Base-by-base conservation (phyloP, 2,797 vertebrate species). In the Gephyroberyx darwinii region DNA sequence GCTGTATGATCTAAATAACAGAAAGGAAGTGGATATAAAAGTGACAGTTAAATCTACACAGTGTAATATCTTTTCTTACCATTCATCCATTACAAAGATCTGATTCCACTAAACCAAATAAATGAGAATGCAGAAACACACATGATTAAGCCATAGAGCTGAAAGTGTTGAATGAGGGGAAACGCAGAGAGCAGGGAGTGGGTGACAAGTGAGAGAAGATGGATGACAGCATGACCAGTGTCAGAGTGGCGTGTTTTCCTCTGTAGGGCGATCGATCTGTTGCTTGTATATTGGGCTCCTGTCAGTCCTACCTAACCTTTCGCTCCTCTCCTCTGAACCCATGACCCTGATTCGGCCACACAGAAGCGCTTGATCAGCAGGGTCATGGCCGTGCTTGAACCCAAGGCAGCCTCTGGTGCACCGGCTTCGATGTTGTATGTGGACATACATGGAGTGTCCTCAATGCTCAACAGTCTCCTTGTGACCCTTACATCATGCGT, bases 341-440 rank as follows among this genome's bases (percentile, higher is more conserved):
- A 26, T 76, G 89, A 89, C 88, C 88, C 62, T 0, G 41, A 14
- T 51, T 77, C 79, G 88, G 80, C 91, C 91, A 91, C 90, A 91
- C 86, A 89, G 85, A 86, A 93, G 79, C 19, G 31, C 74, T 58
- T 56, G 55, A 69, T 90, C 86, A 90, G 86, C 84, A 75, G 88
- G 81, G 85, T 89, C 86, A 85, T 41, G 79, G 77, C 78, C 3
- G 17, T 56, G 10, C 64, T 85, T 84, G 71, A 81, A 78, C 82
- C 81, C 26, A 33, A 35, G 22, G 37, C 48, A 9, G 19, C 54
- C 69, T 72, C 67, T 65, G 8, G 37, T 13, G 43, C 64, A 67
- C 17, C 3, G 1, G 17, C 74, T 47, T 61, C 35, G 56, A 41
- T 54, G 69, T 13, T 63, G 47, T 53, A 69, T 16, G 35, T 31